Conservation (phyloP, 2,888 invertebrate genomes). For the Perithous albicinctus region DNA sequence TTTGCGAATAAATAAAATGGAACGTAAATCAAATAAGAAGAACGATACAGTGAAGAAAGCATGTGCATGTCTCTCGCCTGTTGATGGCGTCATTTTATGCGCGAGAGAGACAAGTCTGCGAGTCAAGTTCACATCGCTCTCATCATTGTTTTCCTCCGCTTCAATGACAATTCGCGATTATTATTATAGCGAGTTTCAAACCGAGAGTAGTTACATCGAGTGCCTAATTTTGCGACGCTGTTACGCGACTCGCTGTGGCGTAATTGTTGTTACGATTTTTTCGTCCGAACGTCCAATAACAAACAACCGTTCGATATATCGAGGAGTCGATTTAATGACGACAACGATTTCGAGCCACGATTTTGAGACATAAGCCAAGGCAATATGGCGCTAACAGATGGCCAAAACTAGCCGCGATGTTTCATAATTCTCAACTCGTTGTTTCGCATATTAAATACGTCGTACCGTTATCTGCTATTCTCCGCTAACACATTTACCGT, state of each 20-base stretch:
- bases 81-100: conserved; percentile 1
- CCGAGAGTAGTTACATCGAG: conserved; percentile 19
- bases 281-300: conserved; percentile 19
- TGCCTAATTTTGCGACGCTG: conserved; percentile 37
- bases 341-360: background rate
- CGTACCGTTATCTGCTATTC: conserved; percentile 53
- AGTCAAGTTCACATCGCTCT: conserved; percentile 80
- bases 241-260: background rate
- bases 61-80: background rate
- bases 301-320: conserved; percentile 53
- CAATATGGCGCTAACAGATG: conserved; percentile 43
- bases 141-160: conserved; percentile 76
- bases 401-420: conserved; percentile 59
- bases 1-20: background rate
- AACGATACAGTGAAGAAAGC: background rate
- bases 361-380: no score
- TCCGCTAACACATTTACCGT: conserved; percentile 35
- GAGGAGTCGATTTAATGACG: background rate
- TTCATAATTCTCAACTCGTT: conserved; percentile 59
- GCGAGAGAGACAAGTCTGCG: conserved; percentile 16
- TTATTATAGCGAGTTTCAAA: conserved; percentile 50
- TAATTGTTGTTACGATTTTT: conserved; percentile 41
- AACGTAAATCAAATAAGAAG: background rate
- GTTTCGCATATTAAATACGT: conserved; percentile 63
- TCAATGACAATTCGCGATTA: conserved; percentile 69